Percentiles rank a stretch among this genome's conserved stretches.
Conservation (phyloP, 2,888 invertebrate genomes). For the Lycaena phlaeas region DNA sequence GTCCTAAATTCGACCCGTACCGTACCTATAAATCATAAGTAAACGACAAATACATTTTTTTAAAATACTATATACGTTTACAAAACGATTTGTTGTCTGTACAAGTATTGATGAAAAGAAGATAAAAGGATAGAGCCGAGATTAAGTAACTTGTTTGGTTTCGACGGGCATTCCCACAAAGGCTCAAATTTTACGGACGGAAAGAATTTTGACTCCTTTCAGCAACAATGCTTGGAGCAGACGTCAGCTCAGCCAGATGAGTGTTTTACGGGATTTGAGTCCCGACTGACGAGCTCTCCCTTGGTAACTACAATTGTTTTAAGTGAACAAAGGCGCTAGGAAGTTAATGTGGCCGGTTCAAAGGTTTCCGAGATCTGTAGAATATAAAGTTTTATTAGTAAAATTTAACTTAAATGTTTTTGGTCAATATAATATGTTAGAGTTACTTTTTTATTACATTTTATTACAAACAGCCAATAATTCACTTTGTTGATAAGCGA, state of each 20-base stretch:
- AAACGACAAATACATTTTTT: conserved; percentile 6
- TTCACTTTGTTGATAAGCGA: no score
- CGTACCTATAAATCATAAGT: no score
- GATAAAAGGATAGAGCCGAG: conserved; percentile 46
- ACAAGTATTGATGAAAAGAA: conserved; percentile 54
- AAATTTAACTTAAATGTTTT: no score
- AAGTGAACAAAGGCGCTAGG: conserved; percentile 28
- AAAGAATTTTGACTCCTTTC: conserved; percentile 48
- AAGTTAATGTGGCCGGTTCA: conserved; percentile 38
- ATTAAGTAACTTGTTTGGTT: conserved; percentile 58
- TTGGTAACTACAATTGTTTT: conserved; percentile 42
- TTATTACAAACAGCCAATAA: no score
- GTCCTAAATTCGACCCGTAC: no score
- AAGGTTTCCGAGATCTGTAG: no score
- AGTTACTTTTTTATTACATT: no score
- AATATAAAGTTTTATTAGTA: no score
- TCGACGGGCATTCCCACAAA: conserved; percentile 46
- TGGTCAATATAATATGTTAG: no score
- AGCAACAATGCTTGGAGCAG: conserved; percentile 41
- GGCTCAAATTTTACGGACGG: conserved; percentile 48
- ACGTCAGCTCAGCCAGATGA: conserved; percentile 37
- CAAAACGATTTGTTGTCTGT: conserved; percentile 26
- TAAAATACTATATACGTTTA: not conserved
- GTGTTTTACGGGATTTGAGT: conserved; percentile 47
- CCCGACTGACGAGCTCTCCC: conserved; percentile 34